Conservation (phyloP, 2,113 vertebrate species). For the Odontophorus gujanensis region DNA sequence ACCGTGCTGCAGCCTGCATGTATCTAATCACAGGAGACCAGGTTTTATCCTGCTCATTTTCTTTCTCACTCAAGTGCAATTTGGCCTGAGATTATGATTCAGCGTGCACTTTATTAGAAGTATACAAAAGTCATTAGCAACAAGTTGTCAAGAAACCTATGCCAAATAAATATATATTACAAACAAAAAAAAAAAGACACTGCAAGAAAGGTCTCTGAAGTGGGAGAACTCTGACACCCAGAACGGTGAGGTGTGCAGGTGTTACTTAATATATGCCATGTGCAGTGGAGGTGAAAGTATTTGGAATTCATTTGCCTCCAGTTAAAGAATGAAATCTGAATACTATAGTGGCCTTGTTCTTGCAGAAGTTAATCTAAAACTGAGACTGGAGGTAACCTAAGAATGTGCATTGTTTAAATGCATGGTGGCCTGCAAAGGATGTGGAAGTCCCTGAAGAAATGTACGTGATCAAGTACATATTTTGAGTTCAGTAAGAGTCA, state of each 20-base stretch:
- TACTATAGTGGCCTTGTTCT: neutral
- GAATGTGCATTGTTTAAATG: neutral
- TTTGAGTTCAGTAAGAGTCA: neutral
- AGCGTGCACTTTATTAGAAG: constrained; percentile 1
- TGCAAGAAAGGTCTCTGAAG: neutral
- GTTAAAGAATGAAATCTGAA: neutral
- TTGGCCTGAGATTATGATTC: constrained; percentile 25
- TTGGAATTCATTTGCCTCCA: neutral
- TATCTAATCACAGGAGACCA: constrained; percentile 11
- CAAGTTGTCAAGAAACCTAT: neutral
- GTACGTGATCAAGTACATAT: neutral
- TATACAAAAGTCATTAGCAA: neutral
- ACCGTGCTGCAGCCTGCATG: neutral
- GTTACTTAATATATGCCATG: neutral
- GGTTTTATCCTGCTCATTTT: constrained; percentile 27
- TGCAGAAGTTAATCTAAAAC: neutral
- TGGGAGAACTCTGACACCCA: neutral
- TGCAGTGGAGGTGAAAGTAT: neutral
- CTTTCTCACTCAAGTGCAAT: constrained; percentile 2
- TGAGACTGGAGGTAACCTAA: neutral
- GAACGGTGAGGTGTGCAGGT: neutral
- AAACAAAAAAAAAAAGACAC: neutral
- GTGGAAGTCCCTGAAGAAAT: neutral
- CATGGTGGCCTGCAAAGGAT: neutral
- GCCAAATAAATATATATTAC: neutral